These are phyloP conservation scores for Ornithoptera priamus DNA, from an alignment of 2,888 invertebrate genomes.

Conservation along the genomic window DNA sequence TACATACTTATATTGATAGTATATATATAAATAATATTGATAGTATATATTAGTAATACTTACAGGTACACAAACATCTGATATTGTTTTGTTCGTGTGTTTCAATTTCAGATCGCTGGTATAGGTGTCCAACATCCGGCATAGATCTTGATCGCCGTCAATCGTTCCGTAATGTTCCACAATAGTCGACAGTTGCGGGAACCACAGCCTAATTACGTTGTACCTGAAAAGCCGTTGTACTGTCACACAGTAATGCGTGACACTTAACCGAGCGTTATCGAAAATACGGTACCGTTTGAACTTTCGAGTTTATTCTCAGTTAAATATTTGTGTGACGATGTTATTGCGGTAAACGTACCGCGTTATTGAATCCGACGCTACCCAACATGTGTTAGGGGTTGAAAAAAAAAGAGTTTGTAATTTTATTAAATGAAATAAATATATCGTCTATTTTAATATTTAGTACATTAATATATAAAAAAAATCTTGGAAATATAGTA, in stretches of 20 bases:
- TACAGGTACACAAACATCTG: conserved; percentile 56
- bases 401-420: neutral
- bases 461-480: too few relatives aligned
- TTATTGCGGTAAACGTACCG: neutral
- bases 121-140: conserved; percentile 61
- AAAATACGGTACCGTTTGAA: conserved; percentile 6
- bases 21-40: too few relatives aligned
- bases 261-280: conserved; percentile 9
- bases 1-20: too few relatives aligned
- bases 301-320: conserved; percentile 10
- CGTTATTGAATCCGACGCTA: conserved; percentile 5
- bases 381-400: conserved; percentile 1
- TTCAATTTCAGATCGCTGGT: conserved; percentile 47
- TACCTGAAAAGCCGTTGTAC: conserved; percentile 47
- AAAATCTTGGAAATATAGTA: too few relatives aligned
- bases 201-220: conserved; percentile 67
- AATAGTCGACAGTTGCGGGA: conserved; percentile 67
- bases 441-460: too few relatives aligned
- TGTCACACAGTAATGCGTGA: neutral
- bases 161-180: conserved; percentile 58
- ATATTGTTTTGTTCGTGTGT: conserved; percentile 34
- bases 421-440: neutral
- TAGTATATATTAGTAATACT: conserved; percentile 33
- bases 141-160: conserved; percentile 49
- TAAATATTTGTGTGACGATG: conserved; percentile 4